Base-by-base conservation (phyloP, 1,140 invertebrate species). In the Trialeurodes vaporariorum region DNA sequence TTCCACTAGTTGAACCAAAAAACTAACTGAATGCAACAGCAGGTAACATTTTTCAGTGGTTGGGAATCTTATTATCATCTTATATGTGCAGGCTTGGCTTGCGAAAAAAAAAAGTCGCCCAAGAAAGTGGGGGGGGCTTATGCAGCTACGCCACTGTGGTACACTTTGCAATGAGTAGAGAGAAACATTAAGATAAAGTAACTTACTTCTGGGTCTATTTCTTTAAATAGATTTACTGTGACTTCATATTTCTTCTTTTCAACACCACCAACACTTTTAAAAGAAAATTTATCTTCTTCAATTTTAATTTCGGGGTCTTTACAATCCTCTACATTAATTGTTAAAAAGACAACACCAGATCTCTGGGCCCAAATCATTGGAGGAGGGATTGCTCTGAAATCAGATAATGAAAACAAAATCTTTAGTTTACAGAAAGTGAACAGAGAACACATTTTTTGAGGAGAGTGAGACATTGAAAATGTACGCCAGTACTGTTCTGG, bases 301-400 rank as follows among this genome's bases (percentile, higher is more conserved):
- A 96, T 83, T 80, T 90, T 88, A 70, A 93, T 83, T 71, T 85
- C 84, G 69, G 93, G 92, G 76, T 93, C 84, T 80, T 90, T 89
- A 77, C 90, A 93, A 75, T 92, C 90, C 84, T 95, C 93, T 71
- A 97, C 79, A 77, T 90, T 90, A 74, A 97, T 87, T 61, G 92
- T 96, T 64, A 97, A 78, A 78, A 86, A 95, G 59, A 98, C 79
- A 71, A 87, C 79, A 72, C 86, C 83, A 74, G 83, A 86, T 75
- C 90, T 85, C 79, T 98, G 94, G 23, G 94, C 95, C 95, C 94
- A 98, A 75, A 89, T 86, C 59, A 96, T 87, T 61, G 90, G 86
- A 49, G 94, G 93, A 70, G 90, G 89, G 73, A 83, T 79, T 72
- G 81, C 61, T 69, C 81, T 83, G 67, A 70, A 78, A 79, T 70